phyloP scores from a whole-genome alignment of 2,797 vertebrate genomes.

The Etheostoma nigrum region DNA sequence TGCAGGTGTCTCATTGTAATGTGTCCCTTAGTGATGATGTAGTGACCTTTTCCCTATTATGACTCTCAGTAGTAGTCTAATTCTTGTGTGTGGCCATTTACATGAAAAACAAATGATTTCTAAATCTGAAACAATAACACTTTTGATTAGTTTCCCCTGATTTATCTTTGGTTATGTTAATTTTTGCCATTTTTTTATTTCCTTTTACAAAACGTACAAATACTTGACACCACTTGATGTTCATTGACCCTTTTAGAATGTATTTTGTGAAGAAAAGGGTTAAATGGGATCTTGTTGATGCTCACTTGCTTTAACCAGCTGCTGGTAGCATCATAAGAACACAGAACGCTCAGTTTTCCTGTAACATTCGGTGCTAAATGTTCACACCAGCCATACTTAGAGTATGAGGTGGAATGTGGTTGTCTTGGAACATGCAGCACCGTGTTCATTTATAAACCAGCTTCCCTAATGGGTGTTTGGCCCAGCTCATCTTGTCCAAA shows the following conservation, averaged over 20 bases:
- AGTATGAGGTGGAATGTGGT: conserved; percentile 14
- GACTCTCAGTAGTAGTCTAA: conserved; percentile 80
- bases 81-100: conserved; percentile 73
- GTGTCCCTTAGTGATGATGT: conserved; percentile 85
- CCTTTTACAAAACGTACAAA: conserved; percentile 74
- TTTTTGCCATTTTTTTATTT: conserved; percentile 33
- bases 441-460: conserved; percentile 11
- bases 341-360: not conserved
- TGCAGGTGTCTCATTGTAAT: conserved; percentile 90
- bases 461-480: not conserved
- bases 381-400: conserved; percentile 35
- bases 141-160: conserved; percentile 77
- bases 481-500: not conserved
- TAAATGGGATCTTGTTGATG: conserved; percentile 60
- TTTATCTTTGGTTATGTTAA: conserved; percentile 28
- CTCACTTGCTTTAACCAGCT: conserved; percentile 46
- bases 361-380: not conserved
- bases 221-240: conserved; percentile 70
- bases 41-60: conserved; percentile 80
- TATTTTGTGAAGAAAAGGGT: conserved; percentile 85
- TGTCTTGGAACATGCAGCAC: conserved; percentile 20
- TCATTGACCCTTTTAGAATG: conserved; percentile 82
- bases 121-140: conserved; percentile 68
- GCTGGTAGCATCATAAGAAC: conserved; percentile 25
- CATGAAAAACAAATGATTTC: conserved; percentile 79